A percentile compares a stretch with the other conserved stretches of the same genome.
These are phyloP conservation scores for Opisthocomus hoazin DNA, from an alignment of 2,113 vertebrate genomes.

Conservation along the genomic window DNA sequence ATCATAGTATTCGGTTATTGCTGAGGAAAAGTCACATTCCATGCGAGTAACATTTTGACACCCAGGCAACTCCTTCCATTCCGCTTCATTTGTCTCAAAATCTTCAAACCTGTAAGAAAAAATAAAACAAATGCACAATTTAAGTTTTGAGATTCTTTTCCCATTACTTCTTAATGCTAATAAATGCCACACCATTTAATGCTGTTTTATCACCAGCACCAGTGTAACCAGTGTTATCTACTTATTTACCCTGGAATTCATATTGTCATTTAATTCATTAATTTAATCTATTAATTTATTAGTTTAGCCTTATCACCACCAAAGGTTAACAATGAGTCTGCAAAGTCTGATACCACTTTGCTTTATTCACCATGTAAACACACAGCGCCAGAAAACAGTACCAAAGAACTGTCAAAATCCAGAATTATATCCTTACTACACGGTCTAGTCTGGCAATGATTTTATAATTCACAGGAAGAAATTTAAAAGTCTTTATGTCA, in stretches of 20 bases:
- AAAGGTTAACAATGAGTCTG: background rate
- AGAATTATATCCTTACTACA: background rate
- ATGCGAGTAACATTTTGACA: conserved; percentile 41
- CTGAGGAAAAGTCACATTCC: conserved; percentile 41
- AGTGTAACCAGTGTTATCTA: background rate
- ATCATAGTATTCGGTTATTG: background rate
- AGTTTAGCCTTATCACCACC: background rate
- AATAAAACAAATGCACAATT: background rate
- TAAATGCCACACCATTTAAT: background rate
- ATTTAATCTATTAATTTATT: background rate
- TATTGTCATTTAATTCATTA: background rate
- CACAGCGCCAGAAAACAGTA: background rate
- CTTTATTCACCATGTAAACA: background rate
- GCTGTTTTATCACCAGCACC: background rate
- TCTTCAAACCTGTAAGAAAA: background rate
- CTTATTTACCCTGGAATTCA: background rate
- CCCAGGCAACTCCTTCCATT: conserved; percentile 45
- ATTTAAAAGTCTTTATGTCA: background rate
- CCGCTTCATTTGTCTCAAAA: background rate
- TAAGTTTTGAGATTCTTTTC: background rate
- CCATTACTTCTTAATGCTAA: background rate
- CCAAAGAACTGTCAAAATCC: background rate
- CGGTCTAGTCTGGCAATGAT: background rate
- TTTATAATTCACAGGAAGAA: background rate
- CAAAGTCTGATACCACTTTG: background rate